Base-by-base conservation (phyloP, 2,888 invertebrate species). In the Cyclophora punctaria region DNA sequence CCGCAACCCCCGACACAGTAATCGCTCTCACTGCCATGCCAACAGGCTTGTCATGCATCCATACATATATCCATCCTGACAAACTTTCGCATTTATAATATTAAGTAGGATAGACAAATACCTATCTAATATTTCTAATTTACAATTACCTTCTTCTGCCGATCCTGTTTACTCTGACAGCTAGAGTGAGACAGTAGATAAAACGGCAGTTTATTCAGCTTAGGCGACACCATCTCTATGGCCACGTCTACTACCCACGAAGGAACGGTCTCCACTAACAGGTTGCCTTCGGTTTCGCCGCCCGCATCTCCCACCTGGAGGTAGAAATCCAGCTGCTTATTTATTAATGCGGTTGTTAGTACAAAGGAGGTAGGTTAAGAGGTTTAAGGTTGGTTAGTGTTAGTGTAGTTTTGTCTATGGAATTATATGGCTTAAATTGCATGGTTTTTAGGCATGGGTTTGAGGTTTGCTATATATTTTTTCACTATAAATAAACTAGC, bases 201-300 rank as follows among this genome's bases (percentile, higher is more conserved):
- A 83, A 99, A 99, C 35, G 99, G 96, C 74, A 99, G 94, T 89
- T 99, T 99, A 65, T 96, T 96, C 69, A 98, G 96, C 82, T 98
- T 98, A 2, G 98, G 98, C 58, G 96, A 92, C 61, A 95, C 96
- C 87, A 97, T 96, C 72, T 98, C 96, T 52, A 98, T 95, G 44
- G 98, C 95, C 45, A 97, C 96, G 65, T 98, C 97, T 0, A 95
- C 94, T 6, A 99, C 97, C 98, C 98, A 99, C 7, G 93, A 93
- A 0, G 98, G 98, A 7, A 98, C 96, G 0, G 96, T 97, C 78
- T 99, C 99, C 61, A 95, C 95, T 5, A 99, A 90, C 44, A 98
- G 90, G 56, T 94, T 93, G 59, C 96, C 93, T 89, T 99, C 99
- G 1, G 97, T 97, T 69, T 98, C 98, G 2, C 98, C 97, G 0